Base-by-base conservation (phyloP, 2,113 vertebrate species). In the Oryzias curvinotus region DNA sequence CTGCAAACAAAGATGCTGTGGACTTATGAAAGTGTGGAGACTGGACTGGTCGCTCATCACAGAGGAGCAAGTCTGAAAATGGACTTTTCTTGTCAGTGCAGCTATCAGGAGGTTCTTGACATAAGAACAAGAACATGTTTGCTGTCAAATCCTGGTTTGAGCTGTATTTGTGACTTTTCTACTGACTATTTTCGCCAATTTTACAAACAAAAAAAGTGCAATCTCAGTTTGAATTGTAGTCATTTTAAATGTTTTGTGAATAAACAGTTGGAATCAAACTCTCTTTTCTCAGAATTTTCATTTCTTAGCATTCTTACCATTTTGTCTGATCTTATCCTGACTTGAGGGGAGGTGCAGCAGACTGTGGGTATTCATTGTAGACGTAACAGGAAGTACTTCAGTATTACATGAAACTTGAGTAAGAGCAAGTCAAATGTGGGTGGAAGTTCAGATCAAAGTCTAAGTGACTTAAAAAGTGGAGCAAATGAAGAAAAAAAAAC, bases 251-350 rank as follows among this genome's bases (percentile, higher is more conserved):
- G 44, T 26, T 74, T 87, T 86, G 62, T 82, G 55, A 91, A 91
- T 90, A 91, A 91, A 91, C 46, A 61, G 71, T 83, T 86, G 45
- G 54, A 85, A 74, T 68, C 57, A 68, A 85, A 78, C 61, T 54
- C 18, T 65, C 54, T 61, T 48, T 73, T 73, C 75, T 86, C 71
- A 62, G 73, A 73, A 63, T 52, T 59, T 46, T 85, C 52, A 47
- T 81, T 86, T 80, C 43, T 4, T 17, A 5, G 4, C 3, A 44
- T 16, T 44, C 43, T 44, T 14, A 14, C 43, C 15, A 21, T 48
- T 61, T 5, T 43, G 17, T 54, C 52, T 48, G 45, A 23, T n/a
- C 17, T 51, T 28, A 21, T 66, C 58, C 23, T 51, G 30, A 57
- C 19, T 15, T 25, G 28, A 53, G 23, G 36, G 19, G 19, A 43